Evolutionary conservation across 2,113 vertebrate species (phyloP), one percentile per base, ranked within the genome.

Genomic region (Pedetes capensis): DNA sequence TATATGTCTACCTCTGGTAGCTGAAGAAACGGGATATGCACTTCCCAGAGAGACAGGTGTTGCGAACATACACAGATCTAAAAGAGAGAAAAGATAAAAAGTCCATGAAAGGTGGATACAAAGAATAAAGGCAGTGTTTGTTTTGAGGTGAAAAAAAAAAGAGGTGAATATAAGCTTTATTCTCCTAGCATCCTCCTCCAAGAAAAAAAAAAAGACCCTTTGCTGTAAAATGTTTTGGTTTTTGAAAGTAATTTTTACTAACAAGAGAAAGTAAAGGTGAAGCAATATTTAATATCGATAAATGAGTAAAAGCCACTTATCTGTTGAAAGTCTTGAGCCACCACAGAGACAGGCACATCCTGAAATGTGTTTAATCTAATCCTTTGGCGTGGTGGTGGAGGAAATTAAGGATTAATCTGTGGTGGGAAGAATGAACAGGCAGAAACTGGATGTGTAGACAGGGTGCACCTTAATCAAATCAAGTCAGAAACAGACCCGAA

Each of bases 11-110:
- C 68, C 92, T 87, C 84, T 88, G 95, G 95, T 44, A 96, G 81
- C 81, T 71, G 61, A 81, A 90, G 96, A 96, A 96, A 96, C 0
- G 59, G 90, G 90, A 75, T 93, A 79, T 89, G 81, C 44, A 80
- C 63, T 95, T 95, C 88, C 92, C 44, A 1, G 68, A 87, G 95
- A 97, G 92, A 87, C 97, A 97, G 97, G 95, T 96, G 97, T 93
- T 96, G 81, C 61, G 90, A 88, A 83, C 75, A 88, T 66, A 91
- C 72, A 55, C 42, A 51, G 92, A 95, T 76, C 94, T 89, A 78
- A 87, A 94, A 80, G 51, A 83, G 61, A 87, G 71, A 63, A 80
- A 66, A 87, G 89, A 96, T 83, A 69, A 83, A 72, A 93, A 72
- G 75, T 72, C 32, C 63, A 23, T 25, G 44, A 91, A 93, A 94